A percentile compares a stretch with the other conserved stretches of the same genome.
These are phyloP conservation scores for Clitarchus hookeri DNA, from an alignment of 2,888 invertebrate genomes.

Conservation along the genomic window DNA sequence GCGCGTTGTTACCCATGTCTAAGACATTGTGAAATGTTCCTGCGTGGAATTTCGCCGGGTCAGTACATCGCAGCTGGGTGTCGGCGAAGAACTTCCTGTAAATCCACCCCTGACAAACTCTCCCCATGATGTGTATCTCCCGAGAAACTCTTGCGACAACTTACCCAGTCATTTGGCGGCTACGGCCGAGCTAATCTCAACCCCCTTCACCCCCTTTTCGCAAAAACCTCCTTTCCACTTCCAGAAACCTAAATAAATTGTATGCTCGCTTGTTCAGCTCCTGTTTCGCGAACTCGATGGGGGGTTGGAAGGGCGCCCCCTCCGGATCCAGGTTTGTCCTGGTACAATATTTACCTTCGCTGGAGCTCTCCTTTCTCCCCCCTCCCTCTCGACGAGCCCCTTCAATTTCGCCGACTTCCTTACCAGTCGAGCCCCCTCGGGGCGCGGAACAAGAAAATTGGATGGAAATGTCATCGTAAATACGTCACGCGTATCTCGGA, in stretches of 20 bases:
- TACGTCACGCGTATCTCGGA: not conserved
- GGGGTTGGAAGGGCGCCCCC: not conserved
- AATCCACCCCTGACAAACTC: no score
- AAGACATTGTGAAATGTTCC: no score
- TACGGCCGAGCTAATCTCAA: not conserved
- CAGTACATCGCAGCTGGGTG: no score
- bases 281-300: not conserved
- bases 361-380: not conserved
- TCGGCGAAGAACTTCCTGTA: no score
- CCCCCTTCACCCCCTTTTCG: not conserved
- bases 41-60: no score
- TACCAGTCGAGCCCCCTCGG: not conserved
- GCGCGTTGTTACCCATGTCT: no score
- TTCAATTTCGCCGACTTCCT: not conserved
- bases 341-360: constrained; percentile 10
- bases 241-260: not conserved
- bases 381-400: not conserved
- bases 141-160: no score
- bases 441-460: not conserved
- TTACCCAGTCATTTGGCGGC: not conserved
- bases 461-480: constrained; percentile 7
- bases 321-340: not conserved
- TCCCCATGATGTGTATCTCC: no score
- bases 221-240: no score
- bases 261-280: not conserved